phyloP scores from a whole-genome alignment of 2,888 invertebrate species.

The Eristalinus aeneus region DNA sequence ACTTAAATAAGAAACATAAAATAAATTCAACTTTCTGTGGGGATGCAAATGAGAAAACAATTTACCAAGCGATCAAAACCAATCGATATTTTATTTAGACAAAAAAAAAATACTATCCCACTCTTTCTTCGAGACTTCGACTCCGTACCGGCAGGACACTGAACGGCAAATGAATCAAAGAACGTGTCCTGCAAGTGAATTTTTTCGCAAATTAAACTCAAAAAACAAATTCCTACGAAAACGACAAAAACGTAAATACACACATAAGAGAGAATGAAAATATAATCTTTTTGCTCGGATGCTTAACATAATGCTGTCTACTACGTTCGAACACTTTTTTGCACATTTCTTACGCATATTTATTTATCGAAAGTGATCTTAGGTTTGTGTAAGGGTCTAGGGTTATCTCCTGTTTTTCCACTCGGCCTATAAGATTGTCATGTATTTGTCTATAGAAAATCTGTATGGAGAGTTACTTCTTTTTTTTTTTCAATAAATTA shows the following conservation, averaged over 20 bases:
- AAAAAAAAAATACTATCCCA: conserved; percentile 34
- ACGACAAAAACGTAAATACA: conserved; percentile 30
- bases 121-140: conserved; percentile 33
- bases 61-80: conserved; percentile 67
- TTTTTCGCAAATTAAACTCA: neutral
- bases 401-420: conserved; percentile 16
- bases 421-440: conserved; percentile 33
- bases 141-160: conserved; percentile 13
- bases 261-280: conserved; percentile 52
- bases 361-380: conserved; percentile 12
- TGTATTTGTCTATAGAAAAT: conserved; percentile 7
- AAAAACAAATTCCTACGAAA: neutral
- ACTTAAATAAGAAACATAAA: conserved; percentile 62
- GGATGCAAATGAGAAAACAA: conserved; percentile 75
- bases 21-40: conserved; percentile 74
- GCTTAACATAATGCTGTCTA: conserved; percentile 80
- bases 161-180: conserved; percentile 34
- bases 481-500: conserved; percentile 71
- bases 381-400: conserved; percentile 26
- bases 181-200: conserved; percentile 45
- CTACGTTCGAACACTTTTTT: conserved; percentile 65
- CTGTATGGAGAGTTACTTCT: neutral
- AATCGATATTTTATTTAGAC: conserved; percentile 76
- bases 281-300: conserved; percentile 76
- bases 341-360: conserved; percentile 62